Base-by-base conservation (phyloP, 2,888 invertebrate species). In the Agonopterix arenella region DNA sequence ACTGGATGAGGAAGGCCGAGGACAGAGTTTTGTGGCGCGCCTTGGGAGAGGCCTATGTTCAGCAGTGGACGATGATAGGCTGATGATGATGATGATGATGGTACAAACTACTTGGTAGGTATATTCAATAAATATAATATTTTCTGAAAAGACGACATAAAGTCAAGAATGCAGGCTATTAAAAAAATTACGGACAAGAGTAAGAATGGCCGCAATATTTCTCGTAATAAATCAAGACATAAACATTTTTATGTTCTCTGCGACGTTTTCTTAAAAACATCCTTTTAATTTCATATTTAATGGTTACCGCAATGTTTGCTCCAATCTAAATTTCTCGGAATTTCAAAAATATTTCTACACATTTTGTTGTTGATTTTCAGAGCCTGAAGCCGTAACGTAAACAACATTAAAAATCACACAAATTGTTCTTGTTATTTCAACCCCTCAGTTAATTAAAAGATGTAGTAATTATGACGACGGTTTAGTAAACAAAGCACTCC, bases 191-290 rank as follows among this genome's bases (percentile, higher is more conserved):
- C 61, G 62, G 60, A 57, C 56, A 49, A 53, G 53, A 58, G 58
- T 61, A 64, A 60, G 59, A 69, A 73, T 63, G 62, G 58, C 66
- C 54, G 63, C 64, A 69, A 73, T 70, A 71, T 74, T 73, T 68
- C 64, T 64, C 61, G 52, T 63, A 67, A 70, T 69, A 70, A 72
- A 67, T 70, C 50, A 52, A 62, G 68, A 62, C 58, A 66, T 76
- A 73, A 76, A 76, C 43, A 66, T 58, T 73, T 76, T 76, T 76
- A 73, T 64, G 70, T 46, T 52, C 56, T 51, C 53, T 51, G 56
- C 54, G 56, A 64, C 62, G 64, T 64, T 70, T 68, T 62, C 58
- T 58, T 51, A 54, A 60, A 65, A 64, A 47, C n/a, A 47, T 5
- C 28, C 1, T 28, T 28, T 28, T 28, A 28, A 28, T 28, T 28